Conservation (phyloP, 2,113 vertebrate genomes). For the Manacus vitellinus region DNA sequence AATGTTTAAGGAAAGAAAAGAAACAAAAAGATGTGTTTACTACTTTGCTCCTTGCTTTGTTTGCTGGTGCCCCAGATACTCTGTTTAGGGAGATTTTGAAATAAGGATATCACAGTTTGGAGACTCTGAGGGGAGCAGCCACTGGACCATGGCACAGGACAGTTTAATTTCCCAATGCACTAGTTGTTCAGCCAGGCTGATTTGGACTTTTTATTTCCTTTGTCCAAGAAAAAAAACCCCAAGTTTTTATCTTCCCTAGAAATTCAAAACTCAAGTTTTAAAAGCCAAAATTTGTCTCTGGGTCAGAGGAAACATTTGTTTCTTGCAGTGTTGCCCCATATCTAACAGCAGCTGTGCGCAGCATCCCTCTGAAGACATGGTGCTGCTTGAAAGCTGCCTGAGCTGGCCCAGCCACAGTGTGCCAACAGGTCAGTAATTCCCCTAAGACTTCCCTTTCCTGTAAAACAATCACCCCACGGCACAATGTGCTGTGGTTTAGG, state of each 20-base stretch:
- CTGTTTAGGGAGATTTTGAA: constrained; percentile 63
- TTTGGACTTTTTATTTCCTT: not conserved
- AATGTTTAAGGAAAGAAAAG: constrained; percentile 64
- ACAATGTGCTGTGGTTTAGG: accelerated
- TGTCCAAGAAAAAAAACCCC: not conserved
- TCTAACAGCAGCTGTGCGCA: not conserved
- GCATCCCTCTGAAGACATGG: not conserved
- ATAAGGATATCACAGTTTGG: constrained; percentile 58
- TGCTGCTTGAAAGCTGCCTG: not conserved
- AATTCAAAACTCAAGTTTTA: not conserved
- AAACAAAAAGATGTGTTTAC: constrained; percentile 63
- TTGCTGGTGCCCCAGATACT: constrained; percentile 58
- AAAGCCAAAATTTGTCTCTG: not conserved
- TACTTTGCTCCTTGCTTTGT: constrained; percentile 63
- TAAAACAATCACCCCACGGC: accelerated
- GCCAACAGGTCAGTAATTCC: not conserved
- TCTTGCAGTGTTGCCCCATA: not conserved
- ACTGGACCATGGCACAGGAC: not conserved
- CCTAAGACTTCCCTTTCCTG: not conserved
- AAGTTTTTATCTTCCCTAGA: not conserved
- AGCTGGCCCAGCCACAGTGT: not conserved
- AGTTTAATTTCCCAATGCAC: not conserved
- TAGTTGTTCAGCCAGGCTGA: not conserved
- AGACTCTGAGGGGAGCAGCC: not conserved
- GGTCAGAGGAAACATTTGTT: not conserved